Evolutionary conservation across 2,797 vertebrate species (phyloP).

Genomic region (Liasis olivaceus): DNA sequence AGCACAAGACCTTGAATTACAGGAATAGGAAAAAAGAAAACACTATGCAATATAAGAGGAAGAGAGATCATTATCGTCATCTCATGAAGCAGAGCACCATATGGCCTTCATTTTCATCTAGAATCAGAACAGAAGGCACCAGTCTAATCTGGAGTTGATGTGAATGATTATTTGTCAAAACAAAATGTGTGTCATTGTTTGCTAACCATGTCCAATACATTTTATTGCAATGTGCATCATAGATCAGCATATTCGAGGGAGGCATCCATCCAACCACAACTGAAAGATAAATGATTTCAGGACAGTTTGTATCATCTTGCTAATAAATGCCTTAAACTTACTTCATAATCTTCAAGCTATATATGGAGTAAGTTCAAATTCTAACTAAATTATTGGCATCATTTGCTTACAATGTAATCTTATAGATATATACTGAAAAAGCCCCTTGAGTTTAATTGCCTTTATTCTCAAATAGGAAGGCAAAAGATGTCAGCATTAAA

Average conservation of each 20-base stretch:
- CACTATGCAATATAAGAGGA: neutral
- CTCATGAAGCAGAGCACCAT: constrained; percentile 14
- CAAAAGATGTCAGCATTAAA: neutral
- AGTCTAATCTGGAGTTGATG: constrained; percentile 27
- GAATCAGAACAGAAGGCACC: neutral
- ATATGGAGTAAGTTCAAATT: neutral
- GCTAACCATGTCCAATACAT: neutral
- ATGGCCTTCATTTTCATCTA: constrained; percentile 28
- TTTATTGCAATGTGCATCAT: neutral
- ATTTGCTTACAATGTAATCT: neutral
- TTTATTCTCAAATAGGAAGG: neutral
- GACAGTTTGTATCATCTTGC: neutral
- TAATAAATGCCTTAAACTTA: neutral
- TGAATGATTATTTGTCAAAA: neutral
- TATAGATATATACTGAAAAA: neutral
- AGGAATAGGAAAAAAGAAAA: constrained; percentile 2
- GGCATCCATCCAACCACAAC: constrained; percentile 7
- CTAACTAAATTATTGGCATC: neutral
- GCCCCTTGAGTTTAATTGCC: neutral
- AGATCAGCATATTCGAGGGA: neutral
- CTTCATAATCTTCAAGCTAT: neutral
- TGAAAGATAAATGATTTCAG: constrained; percentile 14
- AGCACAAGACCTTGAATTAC: constrained; percentile 2
- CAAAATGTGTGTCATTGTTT: neutral
- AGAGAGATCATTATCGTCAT: constrained; percentile 1